Percentiles rank a stretch among this genome's conserved stretches.
These are phyloP conservation scores for Coccyzus lansbergi DNA, from an alignment of 2,797 vertebrate genomes.

Conservation along the genomic window DNA sequence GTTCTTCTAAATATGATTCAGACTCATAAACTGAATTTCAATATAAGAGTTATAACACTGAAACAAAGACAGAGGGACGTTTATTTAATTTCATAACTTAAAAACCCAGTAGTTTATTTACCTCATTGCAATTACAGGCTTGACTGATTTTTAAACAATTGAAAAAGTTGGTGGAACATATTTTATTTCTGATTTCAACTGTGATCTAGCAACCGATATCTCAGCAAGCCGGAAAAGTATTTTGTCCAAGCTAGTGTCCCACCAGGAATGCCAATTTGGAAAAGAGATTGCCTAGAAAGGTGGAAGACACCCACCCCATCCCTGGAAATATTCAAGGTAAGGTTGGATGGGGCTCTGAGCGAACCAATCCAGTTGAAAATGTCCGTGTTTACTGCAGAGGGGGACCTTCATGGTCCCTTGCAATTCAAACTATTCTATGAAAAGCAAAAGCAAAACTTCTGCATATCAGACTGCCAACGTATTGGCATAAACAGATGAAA, in stretches of 20 bases:
- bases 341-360: no score
- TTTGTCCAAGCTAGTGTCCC: not conserved
- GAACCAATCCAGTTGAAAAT: no score
- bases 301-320: no score
- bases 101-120: not conserved
- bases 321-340: no score
- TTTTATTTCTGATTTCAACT: not conserved
- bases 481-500: not conserved
- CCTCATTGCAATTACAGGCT: not conserved
- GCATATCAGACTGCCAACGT: fast-evolving
- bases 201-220: not conserved
- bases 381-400: no score
- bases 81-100: not conserved
- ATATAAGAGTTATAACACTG: no score
- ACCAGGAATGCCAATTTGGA: not conserved
- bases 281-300: no score
- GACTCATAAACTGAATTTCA: not conserved
- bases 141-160: not conserved
- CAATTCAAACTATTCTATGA: no score
- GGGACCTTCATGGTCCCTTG: no score
- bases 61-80: not conserved
- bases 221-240: not conserved
- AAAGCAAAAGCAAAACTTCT: not conserved
- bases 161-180: not conserved
- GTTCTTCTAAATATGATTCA: not conserved